phyloP scores from a whole-genome alignment of 2,888 invertebrate species.

The Siphonodentalium dalli region DNA sequence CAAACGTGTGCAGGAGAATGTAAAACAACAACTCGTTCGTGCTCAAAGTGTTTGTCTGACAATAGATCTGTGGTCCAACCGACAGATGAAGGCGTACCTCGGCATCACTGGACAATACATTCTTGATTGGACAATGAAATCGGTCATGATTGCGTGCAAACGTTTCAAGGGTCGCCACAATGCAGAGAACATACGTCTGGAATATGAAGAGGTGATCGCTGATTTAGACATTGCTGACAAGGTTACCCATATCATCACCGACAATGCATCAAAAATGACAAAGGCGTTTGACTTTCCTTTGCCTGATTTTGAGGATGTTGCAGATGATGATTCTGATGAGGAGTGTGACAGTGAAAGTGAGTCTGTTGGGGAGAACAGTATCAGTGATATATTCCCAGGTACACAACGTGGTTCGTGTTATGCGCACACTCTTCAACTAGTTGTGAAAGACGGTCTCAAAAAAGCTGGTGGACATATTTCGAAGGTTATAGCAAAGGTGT shows the following conservation, averaged over 20 bases:
- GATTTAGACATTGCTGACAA: conserved; percentile 17
- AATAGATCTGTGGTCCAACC: conserved; percentile 25
- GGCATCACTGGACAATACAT: conserved; percentile 26
- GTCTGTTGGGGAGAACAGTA: too few species aligned
- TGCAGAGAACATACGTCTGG: conserved; percentile 20
- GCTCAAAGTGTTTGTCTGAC: conserved; percentile 25
- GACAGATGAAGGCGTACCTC: conserved; percentile 23
- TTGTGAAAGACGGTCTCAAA: too few species aligned
- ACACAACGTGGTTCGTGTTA: too few species aligned
- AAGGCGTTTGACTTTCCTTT: conserved; percentile 18
- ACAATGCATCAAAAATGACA: conserved; percentile 29
- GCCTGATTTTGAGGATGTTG: conserved; percentile 2
- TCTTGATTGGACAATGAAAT: conserved; percentile 10
- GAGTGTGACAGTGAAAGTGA: too few species aligned
- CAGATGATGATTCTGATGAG: not conserved
- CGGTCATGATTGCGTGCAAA: conserved; percentile 18
- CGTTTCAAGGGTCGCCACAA: conserved; percentile 20
- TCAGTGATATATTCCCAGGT: too few species aligned
- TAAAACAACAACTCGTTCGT: conserved; percentile 11
- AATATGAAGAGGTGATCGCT: conserved; percentile 23
- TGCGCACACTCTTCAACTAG: too few species aligned
- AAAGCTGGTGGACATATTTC: too few species aligned
- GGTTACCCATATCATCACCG: conserved; percentile 11
- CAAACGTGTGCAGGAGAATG: not conserved
- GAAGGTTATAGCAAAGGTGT: too few species aligned